Conservation (phyloP, 2,113 vertebrate species). For the Nerophis ophidion region DNA sequence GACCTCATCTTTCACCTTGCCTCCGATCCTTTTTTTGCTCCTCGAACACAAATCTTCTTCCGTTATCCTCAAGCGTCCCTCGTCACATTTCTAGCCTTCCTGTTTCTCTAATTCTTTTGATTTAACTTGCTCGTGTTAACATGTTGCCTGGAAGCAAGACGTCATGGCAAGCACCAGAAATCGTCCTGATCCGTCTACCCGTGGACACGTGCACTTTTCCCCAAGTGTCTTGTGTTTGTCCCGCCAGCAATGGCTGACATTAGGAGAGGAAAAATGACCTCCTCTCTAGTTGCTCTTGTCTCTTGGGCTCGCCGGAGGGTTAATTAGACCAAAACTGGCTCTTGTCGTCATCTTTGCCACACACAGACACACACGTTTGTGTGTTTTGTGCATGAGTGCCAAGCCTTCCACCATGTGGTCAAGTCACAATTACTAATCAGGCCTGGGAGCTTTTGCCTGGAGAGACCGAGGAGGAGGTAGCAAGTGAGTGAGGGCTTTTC, state of each 20-base stretch:
- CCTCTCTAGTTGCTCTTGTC: constrained; percentile 27
- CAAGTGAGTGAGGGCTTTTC: constrained; percentile 66
- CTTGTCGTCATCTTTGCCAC: constrained; percentile 36
- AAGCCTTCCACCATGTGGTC: constrained; percentile 62
- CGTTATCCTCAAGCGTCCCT: constrained; percentile 8
- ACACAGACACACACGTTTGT: constrained; percentile 23
- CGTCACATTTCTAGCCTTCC: constrained; percentile 6
- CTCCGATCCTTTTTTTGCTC: constrained; percentile 14
- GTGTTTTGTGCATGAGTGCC: constrained; percentile 41
- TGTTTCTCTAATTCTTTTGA: neutral
- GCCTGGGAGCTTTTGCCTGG: constrained; percentile 55
- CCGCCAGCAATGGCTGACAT: constrained; percentile 59
- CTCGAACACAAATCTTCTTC: constrained; percentile 15
- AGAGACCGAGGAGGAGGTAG: constrained; percentile 44
- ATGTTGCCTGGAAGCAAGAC: constrained; percentile 25
- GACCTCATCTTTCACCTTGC: constrained; percentile 1
- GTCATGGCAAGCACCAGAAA: constrained; percentile 34
- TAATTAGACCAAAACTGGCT: constrained; percentile 55
- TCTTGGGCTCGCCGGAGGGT: constrained; percentile 40
- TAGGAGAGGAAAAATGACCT: constrained; percentile 52
- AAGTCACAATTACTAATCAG: constrained; percentile 70
- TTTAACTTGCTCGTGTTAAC: constrained; percentile 32
- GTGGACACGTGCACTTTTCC: constrained; percentile 29
- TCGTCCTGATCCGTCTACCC: constrained; percentile 39
- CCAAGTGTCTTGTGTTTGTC: constrained; percentile 35